Base-by-base conservation (phyloP, 2,888 invertebrate species). In the Cynaeus angustus region DNA sequence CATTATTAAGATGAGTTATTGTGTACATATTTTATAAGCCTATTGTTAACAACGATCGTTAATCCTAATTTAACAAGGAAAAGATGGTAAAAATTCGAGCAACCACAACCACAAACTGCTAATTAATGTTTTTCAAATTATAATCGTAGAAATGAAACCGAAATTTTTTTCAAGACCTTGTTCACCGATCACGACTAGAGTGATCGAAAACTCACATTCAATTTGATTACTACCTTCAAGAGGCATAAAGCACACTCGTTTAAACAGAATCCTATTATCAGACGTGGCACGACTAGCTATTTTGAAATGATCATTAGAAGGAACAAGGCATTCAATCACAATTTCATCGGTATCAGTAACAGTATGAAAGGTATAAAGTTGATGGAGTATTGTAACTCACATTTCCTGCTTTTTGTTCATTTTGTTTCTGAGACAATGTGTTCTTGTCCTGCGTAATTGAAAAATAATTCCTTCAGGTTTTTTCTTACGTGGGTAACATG, bases 221-320 rank as follows among this genome's bases (percentile, higher is more conserved):
- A 33, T 33, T 33, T 33, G 7, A 33, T 33, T 33, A 7, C 33
- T 9, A n/a, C 1, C 1, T 33, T 6, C 33, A 33, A 33, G 33
- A 33, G 33, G 7, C 33, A n/a, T 33, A 33, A 7, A 33, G n/a
- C 33, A 33, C 33, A 33, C 33, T 33, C 33, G 33, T 33, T 33
- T 33, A 9, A 33, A 33, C 33, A 33, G 7, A 4, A 33, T 33
- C 33, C 33, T 7, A 33, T 33, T 33, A 33, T 33, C 33, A 33
- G 33, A 33, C 33, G 33, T 4, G n/a, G 33, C 33, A 33, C 33
- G 33, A 33, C 33, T 33, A 33, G 33, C 33, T 33, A n/a, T 33
- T 33, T 33, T 33, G 33, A 33, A 33, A 33, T 33, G 33, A 33
- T 33, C 33, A 33, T 33, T 33, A 33, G 33, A 33, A 33, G 33